phyloP scores from a whole-genome alignment of 2,113 vertebrate genomes.

The Synodontis membranacea region DNA sequence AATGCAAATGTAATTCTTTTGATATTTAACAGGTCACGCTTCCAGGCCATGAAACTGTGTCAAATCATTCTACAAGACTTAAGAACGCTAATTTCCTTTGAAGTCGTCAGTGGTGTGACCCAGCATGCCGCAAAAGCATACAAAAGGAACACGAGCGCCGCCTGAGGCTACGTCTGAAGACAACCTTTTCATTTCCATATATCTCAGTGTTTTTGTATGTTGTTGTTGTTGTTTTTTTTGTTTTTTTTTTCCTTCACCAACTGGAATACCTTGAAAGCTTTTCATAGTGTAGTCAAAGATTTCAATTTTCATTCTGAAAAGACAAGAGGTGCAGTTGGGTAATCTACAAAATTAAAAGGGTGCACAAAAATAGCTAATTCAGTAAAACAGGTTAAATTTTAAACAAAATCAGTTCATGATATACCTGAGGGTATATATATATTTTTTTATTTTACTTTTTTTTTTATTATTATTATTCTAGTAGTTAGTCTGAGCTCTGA shows the following conservation, averaged over 20 bases:
- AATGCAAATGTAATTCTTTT: background rate
- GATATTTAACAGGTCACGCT: background rate
- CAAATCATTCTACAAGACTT: background rate
- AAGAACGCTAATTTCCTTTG: constrained; percentile 1
- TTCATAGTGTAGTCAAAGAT: constrained; percentile 84
- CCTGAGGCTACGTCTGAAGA: constrained; percentile 20
- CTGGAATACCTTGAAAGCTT: constrained; percentile 85
- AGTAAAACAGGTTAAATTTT: background rate
- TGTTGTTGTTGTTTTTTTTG: constrained; percentile 38
- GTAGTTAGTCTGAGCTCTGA: background rate
- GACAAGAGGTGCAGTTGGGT: constrained; percentile 83
- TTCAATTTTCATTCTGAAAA: constrained; percentile 99
- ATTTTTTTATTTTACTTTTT: too few species aligned
- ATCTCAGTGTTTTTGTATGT: constrained; percentile 18
- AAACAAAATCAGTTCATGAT: background rate
- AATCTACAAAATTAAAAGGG: constrained; percentile 64
- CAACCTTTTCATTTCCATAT: background rate
- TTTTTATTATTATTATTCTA: background rate
- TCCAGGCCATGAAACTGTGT: constrained; percentile 12
- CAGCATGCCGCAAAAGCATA: background rate
- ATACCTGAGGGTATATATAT: background rate
- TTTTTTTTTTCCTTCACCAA: constrained; percentile 51
- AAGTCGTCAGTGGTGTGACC: background rate
- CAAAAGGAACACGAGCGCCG: background rate
- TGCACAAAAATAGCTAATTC: background rate